phyloP scores from a whole-genome alignment of 2,888 invertebrate species.

The Athalia circularis region DNA sequence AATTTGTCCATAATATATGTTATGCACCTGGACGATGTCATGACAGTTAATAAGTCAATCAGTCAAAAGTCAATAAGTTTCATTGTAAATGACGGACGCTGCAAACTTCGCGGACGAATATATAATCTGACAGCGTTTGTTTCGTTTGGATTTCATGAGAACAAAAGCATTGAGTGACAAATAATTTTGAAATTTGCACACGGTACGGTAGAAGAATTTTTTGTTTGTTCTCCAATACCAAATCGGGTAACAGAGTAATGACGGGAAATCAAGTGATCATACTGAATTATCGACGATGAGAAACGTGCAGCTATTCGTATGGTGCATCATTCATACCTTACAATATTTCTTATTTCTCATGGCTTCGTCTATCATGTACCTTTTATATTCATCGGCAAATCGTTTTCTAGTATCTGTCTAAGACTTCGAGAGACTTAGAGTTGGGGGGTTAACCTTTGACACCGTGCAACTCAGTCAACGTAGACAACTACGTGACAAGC shows the following conservation, averaged over 20 bases:
- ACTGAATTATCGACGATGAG: constrained; percentile 7
- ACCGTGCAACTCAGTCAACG: constrained; percentile 25
- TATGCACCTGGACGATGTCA: constrained; percentile 19
- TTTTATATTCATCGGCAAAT: constrained; percentile 16
- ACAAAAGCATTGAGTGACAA: constrained; percentile 24
- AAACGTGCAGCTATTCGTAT: constrained; percentile 36
- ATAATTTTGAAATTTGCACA: background rate
- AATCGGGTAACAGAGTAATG: background rate
- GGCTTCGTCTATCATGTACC: background rate
- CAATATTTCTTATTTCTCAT: background rate
- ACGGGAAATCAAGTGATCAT: constrained; percentile 26
- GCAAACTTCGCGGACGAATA: background rate
- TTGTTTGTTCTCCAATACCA: background rate
- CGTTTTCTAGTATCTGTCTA: background rate
- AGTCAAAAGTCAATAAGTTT: too few relatives aligned
- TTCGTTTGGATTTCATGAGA: background rate
- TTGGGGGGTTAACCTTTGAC: background rate
- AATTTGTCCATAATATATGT: constrained; percentile 37
- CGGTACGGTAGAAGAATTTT: background rate
- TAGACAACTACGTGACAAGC: constrained; percentile 38
- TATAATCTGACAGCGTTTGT: constrained; percentile 1
- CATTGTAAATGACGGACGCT: constrained; percentile 22
- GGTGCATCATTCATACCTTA: background rate
- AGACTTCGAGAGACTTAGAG: background rate
- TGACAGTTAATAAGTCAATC: too few relatives aligned